Base-by-base conservation (phyloP, 2,888 invertebrate species). In the Agrilus biguttatus region DNA sequence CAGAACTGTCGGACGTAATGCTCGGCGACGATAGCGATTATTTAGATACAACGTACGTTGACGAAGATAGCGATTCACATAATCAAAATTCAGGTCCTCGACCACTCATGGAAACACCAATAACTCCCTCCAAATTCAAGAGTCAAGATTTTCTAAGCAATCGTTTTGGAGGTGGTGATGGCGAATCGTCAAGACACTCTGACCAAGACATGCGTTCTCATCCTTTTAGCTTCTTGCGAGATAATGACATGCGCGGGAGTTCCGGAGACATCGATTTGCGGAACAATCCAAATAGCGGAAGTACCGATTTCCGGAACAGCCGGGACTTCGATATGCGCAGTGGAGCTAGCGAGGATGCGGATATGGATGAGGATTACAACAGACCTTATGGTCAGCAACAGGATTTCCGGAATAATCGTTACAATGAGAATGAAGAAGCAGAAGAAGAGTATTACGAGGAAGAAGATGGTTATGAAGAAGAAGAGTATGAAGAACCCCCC, bases 1-100 rank as follows among this genome's bases (percentile, higher is more conserved):
- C 85, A 57, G 85, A 88, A 56, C 61, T 88, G 33, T 76, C 78
- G 44, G 86, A 86, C 60, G 79, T 85, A 4, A 79, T 85, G 65
- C 66, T 74, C 40, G 80, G 81, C 48, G 77, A 76, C 36, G 61
- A 65, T 39, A 62, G 71, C 35, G 66, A 67, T 13, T 63, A 64
- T 37, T 56, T 65, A 2, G 67, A 67, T 42, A 68, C 70, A 21
- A 64, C 57, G 62, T 53, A 66, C 13, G 57, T 63, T 5, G 69
- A 71, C 43, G 75, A 75, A 28, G 66, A 68, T 17, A 68, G 68
- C 14, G 63, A 42, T 28, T 28, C 39, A 14, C 21, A 36, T 33
- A 46, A 36, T 41, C 43, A 43, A 14, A 43, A 40, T 37, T 36
- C 39, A 36, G 10, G 35, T 13, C 37, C 41, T 13, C 40, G 28